Base-by-base conservation (phyloP, 2,113 vertebrate species). In the Mastomys natalensis region DNA sequence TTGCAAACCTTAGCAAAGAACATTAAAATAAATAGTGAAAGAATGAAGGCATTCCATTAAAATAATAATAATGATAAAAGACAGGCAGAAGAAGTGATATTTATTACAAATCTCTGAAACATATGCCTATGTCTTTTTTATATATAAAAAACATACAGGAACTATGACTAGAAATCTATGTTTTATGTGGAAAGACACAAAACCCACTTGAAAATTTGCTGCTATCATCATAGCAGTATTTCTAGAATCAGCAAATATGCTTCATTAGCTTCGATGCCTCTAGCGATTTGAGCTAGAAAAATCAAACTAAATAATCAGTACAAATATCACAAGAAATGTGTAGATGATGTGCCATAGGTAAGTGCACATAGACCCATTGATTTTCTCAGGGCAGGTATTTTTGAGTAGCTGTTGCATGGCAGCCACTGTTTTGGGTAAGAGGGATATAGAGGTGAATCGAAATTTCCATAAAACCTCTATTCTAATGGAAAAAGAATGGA, bases 41-140 rank as follows among this genome's bases (percentile, higher is more conserved):
- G 55, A 90, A 95, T 87, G 68, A 91, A 97, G 16, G 7, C 37
- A 64, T 86, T 55, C 4, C 3, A 73, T 78, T 94, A 95, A 93
- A 94, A 91, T 31, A 66, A 66, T 31, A 31, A 12, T 12, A 26
- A 64, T 64, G 3, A 26, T 64, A 29, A 37, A 22, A 7, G 15
- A 72, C 6, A 66, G 10, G 29, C 64, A 62, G 60, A 62, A 24
- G 22, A 64, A 66, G 62, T 66, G 26, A 66, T 3, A 60, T 12
- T 82, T 40, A n/a, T 40, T 62, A 31, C n/a, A 84, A 43, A 45
- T 64, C 60, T 85, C 82, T 85, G 45, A 45, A 43, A 85, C 26
- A 64, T 45, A 64, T 3, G 43, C 81, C n/a, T 84, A 17, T 37
- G 10, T 84, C 7, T 26, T 24, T 82, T 12, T 76, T 53, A n/a